A percentile compares a stretch with the other conserved stretches of the same genome.
phyloP scores from a whole-genome alignment of 2,113 vertebrate genomes.

The Rana temporaria region DNA sequence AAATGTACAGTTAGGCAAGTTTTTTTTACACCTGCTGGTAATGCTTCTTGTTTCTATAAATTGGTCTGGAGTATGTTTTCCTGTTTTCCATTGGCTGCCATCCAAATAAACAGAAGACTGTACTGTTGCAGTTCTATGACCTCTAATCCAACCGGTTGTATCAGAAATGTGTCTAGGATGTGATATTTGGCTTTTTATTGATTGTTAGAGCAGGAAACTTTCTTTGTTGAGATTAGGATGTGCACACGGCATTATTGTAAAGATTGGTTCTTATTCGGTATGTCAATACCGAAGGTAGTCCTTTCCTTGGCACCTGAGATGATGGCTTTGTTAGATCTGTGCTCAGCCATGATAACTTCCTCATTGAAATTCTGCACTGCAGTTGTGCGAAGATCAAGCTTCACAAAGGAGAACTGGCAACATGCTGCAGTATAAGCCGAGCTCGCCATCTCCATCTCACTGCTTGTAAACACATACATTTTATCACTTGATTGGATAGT shows the following conservation, averaged over 20 bases:
- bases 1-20: too few relatives aligned
- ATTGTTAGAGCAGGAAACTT: not conserved
- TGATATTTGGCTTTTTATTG: not conserved
- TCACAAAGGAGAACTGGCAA: constrained; percentile 46
- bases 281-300: not conserved
- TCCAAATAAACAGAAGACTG: too few relatives aligned
- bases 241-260: constrained; percentile 5
- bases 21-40: too few relatives aligned
- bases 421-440: constrained; percentile 27
- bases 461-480: not conserved
- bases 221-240: not conserved
- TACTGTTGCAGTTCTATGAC: too few relatives aligned
- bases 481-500: not conserved
- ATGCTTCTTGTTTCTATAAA: too few relatives aligned
- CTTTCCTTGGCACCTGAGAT: constrained; percentile 17
- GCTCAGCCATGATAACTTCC: constrained; percentile 3
- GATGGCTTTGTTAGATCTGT: constrained; percentile 33
- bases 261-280: not conserved
- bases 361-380: constrained; percentile 51
- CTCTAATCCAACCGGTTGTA: not conserved
- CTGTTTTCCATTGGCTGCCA: too few relatives aligned
- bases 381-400: constrained; percentile 29
- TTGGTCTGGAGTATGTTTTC: too few relatives aligned
- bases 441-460: not conserved
- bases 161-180: not conserved